Conservation (phyloP, 2,888 invertebrate species). For the Hirtodrosophila confusa region DNA sequence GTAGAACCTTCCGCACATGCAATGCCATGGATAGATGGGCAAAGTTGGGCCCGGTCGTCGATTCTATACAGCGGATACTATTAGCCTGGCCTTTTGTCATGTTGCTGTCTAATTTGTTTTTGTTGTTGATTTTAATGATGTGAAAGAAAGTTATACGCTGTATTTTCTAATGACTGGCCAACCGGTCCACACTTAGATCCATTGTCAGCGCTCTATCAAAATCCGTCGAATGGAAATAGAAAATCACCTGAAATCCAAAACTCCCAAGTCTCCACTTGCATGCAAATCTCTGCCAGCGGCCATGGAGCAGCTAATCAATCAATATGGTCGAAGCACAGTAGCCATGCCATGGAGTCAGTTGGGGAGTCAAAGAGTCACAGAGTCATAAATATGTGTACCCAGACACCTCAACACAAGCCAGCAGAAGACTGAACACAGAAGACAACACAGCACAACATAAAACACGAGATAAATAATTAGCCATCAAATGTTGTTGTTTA, state of each 20-base stretch:
- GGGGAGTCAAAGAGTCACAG: slow-evolving; percentile 40
- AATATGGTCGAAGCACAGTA: slow-evolving; percentile 42
- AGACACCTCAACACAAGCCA: slow-evolving; percentile 47
- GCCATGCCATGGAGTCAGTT: slow-evolving; percentile 15
- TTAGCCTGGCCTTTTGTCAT: slow-evolving; percentile 59
- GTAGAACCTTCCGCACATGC: slow-evolving; percentile 54
- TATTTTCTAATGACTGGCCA: slow-evolving; percentile 65
- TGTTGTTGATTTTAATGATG: slow-evolving; percentile 71
- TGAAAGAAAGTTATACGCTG: slow-evolving; percentile 67
- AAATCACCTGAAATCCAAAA: slow-evolving; percentile 9
- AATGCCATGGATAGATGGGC: slow-evolving; percentile 21
- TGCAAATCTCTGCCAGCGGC: slow-evolving; percentile 60
- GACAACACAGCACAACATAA: slow-evolving; percentile 18
- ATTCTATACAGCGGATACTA: slow-evolving; percentile 56
- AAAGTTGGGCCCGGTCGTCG: slow-evolving; percentile 27
- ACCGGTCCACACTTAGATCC: slow-evolving; percentile 31
- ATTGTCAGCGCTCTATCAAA: slow-evolving; percentile 49
- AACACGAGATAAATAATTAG: slow-evolving; percentile 63
- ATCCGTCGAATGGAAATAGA: slow-evolving; percentile 21
- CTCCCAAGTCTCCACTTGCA: slow-evolving; percentile 14
- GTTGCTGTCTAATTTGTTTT: slow-evolving; percentile 54
- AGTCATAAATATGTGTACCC: slow-evolving; percentile 50
- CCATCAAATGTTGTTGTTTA: slow-evolving; percentile 41
- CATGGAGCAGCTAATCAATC: slow-evolving; percentile 52
- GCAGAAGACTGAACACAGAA: no score